Evolutionary conservation across 2,113 vertebrate species (phyloP).

Genomic region (Oreocharis arfaki): DNA sequence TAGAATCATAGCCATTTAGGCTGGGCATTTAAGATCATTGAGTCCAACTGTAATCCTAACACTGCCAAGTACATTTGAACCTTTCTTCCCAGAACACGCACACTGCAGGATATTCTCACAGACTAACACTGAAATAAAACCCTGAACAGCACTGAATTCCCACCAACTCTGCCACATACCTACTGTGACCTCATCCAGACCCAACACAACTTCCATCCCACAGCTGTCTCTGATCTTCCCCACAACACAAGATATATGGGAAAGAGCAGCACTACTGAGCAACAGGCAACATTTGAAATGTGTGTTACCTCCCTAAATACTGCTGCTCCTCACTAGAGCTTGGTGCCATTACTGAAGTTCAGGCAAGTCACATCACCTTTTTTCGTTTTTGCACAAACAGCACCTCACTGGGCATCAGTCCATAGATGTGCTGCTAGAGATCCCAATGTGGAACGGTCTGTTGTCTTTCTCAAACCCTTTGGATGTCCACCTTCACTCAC

Average conservation of each 20-base stretch:
- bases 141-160: background rate
- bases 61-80: background rate
- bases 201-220: background rate
- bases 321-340: background rate
- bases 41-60: background rate
- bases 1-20: background rate
- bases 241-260: background rate
- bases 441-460: background rate
- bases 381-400: background rate
- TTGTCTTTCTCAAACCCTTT: background rate
- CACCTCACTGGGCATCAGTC: background rate
- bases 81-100: background rate
- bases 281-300: background rate
- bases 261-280: background rate
- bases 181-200: background rate
- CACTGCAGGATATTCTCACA: background rate
- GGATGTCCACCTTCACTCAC: background rate
- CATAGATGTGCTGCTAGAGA: background rate
- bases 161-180: background rate
- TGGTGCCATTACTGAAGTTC: background rate
- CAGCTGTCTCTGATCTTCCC: accelerated
- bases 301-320: background rate
- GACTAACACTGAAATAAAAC: background rate
- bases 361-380: background rate
- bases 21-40: background rate